phyloP scores from a whole-genome alignment of 1,140 invertebrate genomes.

The Ceratitis capitata region DNA sequence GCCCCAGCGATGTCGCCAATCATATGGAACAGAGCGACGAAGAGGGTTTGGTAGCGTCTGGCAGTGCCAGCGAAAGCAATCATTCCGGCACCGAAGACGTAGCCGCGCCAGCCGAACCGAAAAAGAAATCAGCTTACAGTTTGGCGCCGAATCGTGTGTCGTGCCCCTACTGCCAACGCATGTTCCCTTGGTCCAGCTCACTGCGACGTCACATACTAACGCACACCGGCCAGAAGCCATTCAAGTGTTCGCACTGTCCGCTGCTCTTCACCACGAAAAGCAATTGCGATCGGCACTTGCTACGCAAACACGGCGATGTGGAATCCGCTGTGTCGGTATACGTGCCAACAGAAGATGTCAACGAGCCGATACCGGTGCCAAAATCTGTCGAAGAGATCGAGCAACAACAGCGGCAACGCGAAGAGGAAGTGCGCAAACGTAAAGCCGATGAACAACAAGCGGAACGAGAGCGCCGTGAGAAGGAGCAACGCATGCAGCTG shows the following conservation, averaged over 20 bases:
- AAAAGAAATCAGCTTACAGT: slow-evolving; percentile 94
- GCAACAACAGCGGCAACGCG: slow-evolving; percentile 56
- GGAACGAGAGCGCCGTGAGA: slow-evolving; percentile 47
- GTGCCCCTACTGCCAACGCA: slow-evolving; percentile 90
- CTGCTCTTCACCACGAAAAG: slow-evolving; percentile 96
- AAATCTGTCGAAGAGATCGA: slow-evolving; percentile 63
- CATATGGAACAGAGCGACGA: slow-evolving; percentile 73
- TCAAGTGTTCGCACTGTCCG: slow-evolving; percentile 90
- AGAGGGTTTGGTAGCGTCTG: slow-evolving; percentile 76
- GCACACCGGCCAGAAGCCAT: slow-evolving; percentile 96
- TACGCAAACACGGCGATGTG: slow-evolving; percentile 83
- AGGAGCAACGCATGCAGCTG: slow-evolving; percentile 37
- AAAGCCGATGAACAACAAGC: slow-evolving; percentile 44
- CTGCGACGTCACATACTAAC: slow-evolving; percentile 91
- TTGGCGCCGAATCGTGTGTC: slow-evolving; percentile 91
- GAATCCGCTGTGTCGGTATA: slow-evolving; percentile 63
- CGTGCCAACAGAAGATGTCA: slow-evolving; percentile 63
- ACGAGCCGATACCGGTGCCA: slow-evolving; percentile 61
- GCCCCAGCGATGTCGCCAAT: slow-evolving; percentile 64
- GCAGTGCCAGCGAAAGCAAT: slow-evolving; percentile 79
- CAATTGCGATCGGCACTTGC: slow-evolving; percentile 93
- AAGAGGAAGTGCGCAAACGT: slow-evolving; percentile 49
- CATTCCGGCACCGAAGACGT: slow-evolving; percentile 81
- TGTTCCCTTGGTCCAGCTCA: slow-evolving; percentile 96
- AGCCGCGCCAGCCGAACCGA: slow-evolving; percentile 67